Evolutionary conservation across 2,113 vertebrate species (phyloP).

Genomic region (Chaetorhynchus papuensis): DNA sequence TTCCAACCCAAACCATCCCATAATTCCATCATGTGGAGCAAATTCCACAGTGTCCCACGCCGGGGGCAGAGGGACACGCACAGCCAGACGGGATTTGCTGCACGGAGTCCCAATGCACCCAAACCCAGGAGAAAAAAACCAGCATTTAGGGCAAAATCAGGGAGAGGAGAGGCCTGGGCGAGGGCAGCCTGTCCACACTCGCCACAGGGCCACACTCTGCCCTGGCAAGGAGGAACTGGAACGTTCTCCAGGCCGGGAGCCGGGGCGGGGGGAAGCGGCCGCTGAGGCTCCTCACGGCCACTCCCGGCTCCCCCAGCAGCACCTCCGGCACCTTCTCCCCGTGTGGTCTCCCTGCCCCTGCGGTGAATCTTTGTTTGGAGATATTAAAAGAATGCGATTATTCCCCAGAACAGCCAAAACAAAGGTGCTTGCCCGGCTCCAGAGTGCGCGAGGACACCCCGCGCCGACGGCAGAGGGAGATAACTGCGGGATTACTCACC

Average conservation of each 20-base stretch:
- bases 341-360: constrained; percentile 3
- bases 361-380: background rate
- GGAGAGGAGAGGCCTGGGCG: background rate
- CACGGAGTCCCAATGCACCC: accelerated
- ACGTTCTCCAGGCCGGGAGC: accelerated
- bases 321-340: constrained; percentile 8
- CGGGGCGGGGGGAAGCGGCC: accelerated
- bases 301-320: background rate
- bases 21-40: background rate
- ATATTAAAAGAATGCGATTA: constrained; percentile 50
- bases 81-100: accelerated
- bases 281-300: background rate
- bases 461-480: constrained; percentile 1
- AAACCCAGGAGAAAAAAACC: accelerated
- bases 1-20: background rate
- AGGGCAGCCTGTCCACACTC: accelerated
- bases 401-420: constrained; percentile 42
- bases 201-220: background rate
- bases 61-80: background rate
- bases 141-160: background rate
- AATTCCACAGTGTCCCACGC: accelerated
- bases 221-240: background rate
- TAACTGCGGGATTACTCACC: constrained; percentile 35
- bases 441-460: constrained; percentile 16
- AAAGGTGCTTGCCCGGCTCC: constrained; percentile 17